Percentiles rank a stretch among this genome's conserved stretches.
Conservation (phyloP, 2,797 vertebrate species). For the Rhinella marina region DNA sequence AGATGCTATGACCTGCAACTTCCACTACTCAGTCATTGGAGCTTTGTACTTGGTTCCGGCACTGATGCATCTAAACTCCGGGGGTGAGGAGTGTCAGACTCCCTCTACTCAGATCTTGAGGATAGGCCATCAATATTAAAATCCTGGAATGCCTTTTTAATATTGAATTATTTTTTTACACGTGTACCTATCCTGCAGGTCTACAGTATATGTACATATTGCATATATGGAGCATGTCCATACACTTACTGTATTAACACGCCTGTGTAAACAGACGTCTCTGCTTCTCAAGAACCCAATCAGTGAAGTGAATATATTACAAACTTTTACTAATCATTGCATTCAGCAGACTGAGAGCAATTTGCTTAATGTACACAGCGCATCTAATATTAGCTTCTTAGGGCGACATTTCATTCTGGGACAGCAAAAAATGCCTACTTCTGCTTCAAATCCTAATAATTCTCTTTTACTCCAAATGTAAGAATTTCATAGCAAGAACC, state of each 20-base stretch:
- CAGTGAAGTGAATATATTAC: slow-evolving; percentile 13
- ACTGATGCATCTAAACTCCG: no score
- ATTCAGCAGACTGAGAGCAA: background rate
- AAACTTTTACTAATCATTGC: slow-evolving; percentile 14
- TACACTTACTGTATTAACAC: background rate
- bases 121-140: no score
- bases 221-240: background rate
- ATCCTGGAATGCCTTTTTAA: no score
- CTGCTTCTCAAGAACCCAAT: slow-evolving; percentile 1
- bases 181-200: background rate
- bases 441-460: slow-evolving; percentile 5
- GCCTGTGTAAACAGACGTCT: slow-evolving; percentile 1
- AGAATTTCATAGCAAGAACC: background rate
- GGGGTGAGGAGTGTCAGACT: no score
- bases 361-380: slow-evolving; percentile 7
- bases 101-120: no score
- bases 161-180: background rate
- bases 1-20: no score
- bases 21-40: no score
- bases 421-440: background rate
- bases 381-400: slow-evolving; percentile 11
- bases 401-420: background rate
- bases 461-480: background rate
- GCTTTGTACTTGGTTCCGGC: no score
- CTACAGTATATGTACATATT: background rate